Base-by-base conservation (phyloP, 2,797 vertebrate species). In the Florisuga fusca region DNA sequence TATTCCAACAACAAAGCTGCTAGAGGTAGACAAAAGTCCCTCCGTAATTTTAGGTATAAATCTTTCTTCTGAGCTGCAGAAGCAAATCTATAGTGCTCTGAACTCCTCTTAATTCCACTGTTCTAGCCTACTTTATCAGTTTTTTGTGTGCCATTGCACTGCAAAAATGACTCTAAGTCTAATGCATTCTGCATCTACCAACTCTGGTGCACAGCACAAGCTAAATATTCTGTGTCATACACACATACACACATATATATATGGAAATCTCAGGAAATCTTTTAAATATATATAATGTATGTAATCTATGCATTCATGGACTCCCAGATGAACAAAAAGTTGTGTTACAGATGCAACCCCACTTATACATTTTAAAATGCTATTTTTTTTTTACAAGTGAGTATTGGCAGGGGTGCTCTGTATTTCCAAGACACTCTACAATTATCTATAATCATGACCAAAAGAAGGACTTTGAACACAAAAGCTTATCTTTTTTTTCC, bases 201-300 rank as follows among this genome's bases (percentile, higher is more conserved):
- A 27, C 45, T 48, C 17, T 15, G 53, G 23, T 9, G 34, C 22
- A 74, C 16, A 75, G 63, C 7, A 55, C 8, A 6, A 2, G 14
- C 12, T 55, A 63, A 69, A 53, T n/a, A 63, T 41, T 83, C 72
- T 2, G 1, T 4, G 0, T 43, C 4, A 38, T 50, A 25, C 27
- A 17, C 29, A 18, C 41, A 0, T 8, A 17, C 29, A 18, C 41
- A 0, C 7, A 2, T 29, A 8, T 21, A 23, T 8, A 48, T n/a
- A 1, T 36, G 36, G 36, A 9, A 36, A 36, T 36, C 36, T 9
- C 36, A 9, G 36, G 13, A 15, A 41, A 41, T 41, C 13, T 41
- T 41, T 41, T 41, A 12, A 38, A 17, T 29, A 18, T 46, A 0
- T 8, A 2, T 29, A 7, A 20, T 16, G 3, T 21, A 23, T 8